phyloP scores from a whole-genome alignment of 2,113 vertebrate genomes.

The Anguilla japonica region DNA sequence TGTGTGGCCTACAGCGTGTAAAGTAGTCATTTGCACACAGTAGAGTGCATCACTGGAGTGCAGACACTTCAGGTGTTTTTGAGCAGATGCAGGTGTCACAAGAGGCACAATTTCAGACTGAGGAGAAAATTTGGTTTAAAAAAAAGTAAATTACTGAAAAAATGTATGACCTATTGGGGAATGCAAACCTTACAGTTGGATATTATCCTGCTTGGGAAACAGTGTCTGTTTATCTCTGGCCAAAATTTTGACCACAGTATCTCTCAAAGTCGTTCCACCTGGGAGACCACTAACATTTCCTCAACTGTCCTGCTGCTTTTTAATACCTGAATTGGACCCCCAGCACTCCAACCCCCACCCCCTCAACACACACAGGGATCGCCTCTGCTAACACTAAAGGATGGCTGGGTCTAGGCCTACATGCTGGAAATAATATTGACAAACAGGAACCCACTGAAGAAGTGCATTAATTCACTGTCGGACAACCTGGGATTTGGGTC shows the following conservation, averaged over 20 bases:
- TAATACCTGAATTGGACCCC: conserved; percentile 10
- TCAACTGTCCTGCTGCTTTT: neutral
- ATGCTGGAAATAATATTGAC: conserved; percentile 13
- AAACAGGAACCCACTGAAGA: conserved; percentile 6
- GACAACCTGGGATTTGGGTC: conserved; percentile 45
- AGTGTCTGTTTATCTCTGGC: conserved; percentile 4
- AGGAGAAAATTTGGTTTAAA: neutral
- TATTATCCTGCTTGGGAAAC: neutral
- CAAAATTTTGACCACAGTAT: neutral
- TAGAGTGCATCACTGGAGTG: neutral
- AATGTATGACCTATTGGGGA: neutral
- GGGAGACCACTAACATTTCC: conserved; percentile 7
- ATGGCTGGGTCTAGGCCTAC: conserved; percentile 18
- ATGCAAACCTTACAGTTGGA: neutral
- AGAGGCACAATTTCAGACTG: neutral
- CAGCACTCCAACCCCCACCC: too few relatives aligned
- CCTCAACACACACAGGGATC: conserved; percentile 3
- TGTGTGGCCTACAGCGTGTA: neutral
- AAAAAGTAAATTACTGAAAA: neutral
- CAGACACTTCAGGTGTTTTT: neutral
- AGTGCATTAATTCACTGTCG: conserved; percentile 40
- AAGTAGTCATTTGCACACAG: neutral
- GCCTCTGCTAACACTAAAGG: neutral
- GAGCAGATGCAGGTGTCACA: neutral
- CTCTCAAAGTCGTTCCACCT: neutral